Evolutionary conservation across 2,888 invertebrate genomes (phyloP), one percentile per base, ranked within the genome.

Genomic region (Lacanobia wlatinum): DNA sequence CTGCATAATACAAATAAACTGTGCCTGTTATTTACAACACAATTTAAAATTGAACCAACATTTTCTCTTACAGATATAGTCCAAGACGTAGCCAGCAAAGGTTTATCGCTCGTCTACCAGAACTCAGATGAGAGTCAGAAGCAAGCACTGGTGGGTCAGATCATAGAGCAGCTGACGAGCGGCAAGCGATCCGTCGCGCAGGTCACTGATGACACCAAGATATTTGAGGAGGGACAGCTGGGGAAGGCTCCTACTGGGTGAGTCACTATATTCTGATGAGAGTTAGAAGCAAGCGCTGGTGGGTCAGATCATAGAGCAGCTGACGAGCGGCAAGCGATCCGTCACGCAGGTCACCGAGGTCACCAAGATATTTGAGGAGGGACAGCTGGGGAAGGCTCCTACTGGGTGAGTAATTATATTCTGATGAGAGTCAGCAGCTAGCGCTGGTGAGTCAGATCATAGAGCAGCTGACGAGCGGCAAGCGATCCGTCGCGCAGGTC

Each of bases 51-150:
- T 23, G 18, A 21, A 8, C 0, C 8, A 16, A n/a, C 4, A 14
- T 14, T 1, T 16, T 56, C 9, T 21, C 16, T 58, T 55, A 66
- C 90, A 99, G 99, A 99, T 89, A 97, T 99, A 85, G 98, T 99
- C 0, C 99, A 99, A 96, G 99, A 99, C 92, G 98, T 98, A 3
- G 98, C 99, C 1, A 98, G 98, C 18, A 98, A 99, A 92, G 99
- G 99, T 14, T 96, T 99, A 34, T 98, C 98, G 68, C 95, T 99
- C 3, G 98, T 99, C 10, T 99, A 99, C 90, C 98, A 98, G 86
- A 97, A 97, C 70, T 98, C 98, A 0, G 97, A 97, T 76, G 97
- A 97, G 67, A 97, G 97, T 77, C 97, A 97, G 86, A 97, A 97
- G 87, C 96, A 97, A 76, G 97, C 97, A 75, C 95, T 99, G 62